Percentiles rank a stretch among this genome's conserved stretches.
Conservation (phyloP, 2,888 invertebrate genomes). For the Rhodophaea formosa region DNA sequence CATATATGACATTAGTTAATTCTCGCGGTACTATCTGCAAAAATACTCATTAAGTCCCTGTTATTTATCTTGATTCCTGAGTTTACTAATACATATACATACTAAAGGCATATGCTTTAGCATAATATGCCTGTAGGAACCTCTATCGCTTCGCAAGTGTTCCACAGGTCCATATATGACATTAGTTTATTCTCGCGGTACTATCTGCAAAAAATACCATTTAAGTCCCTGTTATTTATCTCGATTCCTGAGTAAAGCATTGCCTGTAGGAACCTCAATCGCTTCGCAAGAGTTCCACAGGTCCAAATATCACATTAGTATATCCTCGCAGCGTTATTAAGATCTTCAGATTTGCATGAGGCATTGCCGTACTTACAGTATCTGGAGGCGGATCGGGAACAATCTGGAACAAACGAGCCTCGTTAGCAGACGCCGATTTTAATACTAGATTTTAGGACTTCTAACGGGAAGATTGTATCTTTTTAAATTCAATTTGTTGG, state of each 20-base stretch:
- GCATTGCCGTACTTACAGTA: slow-evolving; percentile 37
- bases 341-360: slow-evolving; percentile 41
- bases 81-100: too few relatives aligned
- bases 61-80: too few relatives aligned
- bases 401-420: slow-evolving; percentile 40
- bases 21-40: slow-evolving; percentile 31
- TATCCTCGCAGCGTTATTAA: slow-evolving; percentile 11
- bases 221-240: too few relatives aligned
- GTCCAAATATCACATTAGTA: not conserved
- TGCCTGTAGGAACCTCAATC: not conserved
- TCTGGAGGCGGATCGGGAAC: slow-evolving; percentile 23
- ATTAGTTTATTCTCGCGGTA: not conserved
- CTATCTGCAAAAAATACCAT: slow-evolving; percentile 38
- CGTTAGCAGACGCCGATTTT: slow-evolving; percentile 23
- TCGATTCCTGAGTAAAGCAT: slow-evolving; percentile 43
- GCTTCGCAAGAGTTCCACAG: too few relatives aligned
- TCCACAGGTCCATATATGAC: not conserved
- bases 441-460: slow-evolving; percentile 13
- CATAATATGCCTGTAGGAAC: slow-evolving; percentile 7
- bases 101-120: too few relatives aligned
- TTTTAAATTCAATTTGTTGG: slow-evolving; percentile 17
- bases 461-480: slow-evolving; percentile 7
- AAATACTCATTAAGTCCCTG: too few relatives aligned
- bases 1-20: not conserved
- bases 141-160: not conserved